Evolutionary conservation across 2,797 vertebrate species (phyloP).

Genomic region (Sebastes baramenuke): DNA sequence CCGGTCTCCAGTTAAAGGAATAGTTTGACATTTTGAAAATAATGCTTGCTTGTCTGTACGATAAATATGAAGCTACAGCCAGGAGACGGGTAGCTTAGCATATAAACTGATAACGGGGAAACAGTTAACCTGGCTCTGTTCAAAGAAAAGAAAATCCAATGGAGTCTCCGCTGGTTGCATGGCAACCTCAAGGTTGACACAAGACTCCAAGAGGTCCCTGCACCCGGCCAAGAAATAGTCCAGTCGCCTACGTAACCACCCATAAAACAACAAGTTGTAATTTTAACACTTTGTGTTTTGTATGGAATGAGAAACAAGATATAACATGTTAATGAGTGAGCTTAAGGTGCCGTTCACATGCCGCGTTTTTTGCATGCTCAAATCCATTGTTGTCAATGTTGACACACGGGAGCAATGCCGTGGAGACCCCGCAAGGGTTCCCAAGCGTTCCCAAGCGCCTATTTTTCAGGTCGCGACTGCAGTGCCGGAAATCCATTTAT

Average conservation of each 20-base stretch:
- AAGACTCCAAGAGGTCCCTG: not conserved
- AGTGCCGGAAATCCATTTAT: too few species aligned
- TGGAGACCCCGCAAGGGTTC: too few species aligned
- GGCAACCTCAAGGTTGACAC: not conserved
- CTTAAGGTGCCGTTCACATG: too few species aligned
- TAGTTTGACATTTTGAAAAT: not conserved
- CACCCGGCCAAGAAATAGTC: not conserved
- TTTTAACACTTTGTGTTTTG: not conserved
- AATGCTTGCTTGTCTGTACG: not conserved
- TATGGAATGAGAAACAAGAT: not conserved
- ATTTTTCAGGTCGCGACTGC: too few species aligned
- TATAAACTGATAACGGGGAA: not conserved
- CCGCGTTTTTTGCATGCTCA: too few species aligned
- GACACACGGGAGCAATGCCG: too few species aligned
- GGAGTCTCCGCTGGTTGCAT: not conserved
- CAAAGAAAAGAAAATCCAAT: not conserved
- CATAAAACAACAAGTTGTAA: not conserved
- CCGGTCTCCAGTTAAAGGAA: not conserved
- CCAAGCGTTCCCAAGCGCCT: too few species aligned
- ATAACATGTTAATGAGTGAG: too few species aligned
- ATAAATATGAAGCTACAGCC: not conserved
- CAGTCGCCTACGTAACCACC: too few species aligned
- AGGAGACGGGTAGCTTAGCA: not conserved
- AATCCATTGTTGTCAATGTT: too few species aligned
- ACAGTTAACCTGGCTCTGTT: not conserved